Percentiles rank a stretch among this genome's conserved stretches.
phyloP scores from a whole-genome alignment of 2,888 invertebrate genomes.

The Eilema sororculum region DNA sequence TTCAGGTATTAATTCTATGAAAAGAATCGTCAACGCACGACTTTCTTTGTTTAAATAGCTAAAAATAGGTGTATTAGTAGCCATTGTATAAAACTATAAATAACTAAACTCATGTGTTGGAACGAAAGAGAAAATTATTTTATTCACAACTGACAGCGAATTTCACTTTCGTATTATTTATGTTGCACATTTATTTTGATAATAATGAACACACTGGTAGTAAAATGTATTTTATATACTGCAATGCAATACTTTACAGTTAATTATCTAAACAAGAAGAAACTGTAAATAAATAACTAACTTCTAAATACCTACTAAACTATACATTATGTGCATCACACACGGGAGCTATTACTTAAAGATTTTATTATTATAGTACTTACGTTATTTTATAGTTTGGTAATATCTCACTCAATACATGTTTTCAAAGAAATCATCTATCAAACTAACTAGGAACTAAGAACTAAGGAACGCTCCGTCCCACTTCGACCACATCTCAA shows the following conservation, averaged over 20 bases:
- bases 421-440: no score
- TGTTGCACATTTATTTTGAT: slow-evolving; percentile 1
- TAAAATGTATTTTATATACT: slow-evolving; percentile 1
- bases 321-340: background rate
- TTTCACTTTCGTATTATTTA: slow-evolving; percentile 21
- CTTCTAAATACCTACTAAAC: background rate
- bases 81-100: slow-evolving; percentile 1
- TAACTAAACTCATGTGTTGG: slow-evolving; percentile 2
- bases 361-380: no score
- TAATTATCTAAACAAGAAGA: background rate
- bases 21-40: background rate
- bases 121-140: slow-evolving; percentile 25
- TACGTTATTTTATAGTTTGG: no score
- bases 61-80: background rate
- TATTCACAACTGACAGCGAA: slow-evolving; percentile 32
- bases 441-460: no score
- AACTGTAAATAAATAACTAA: no score
- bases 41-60: slow-evolving; percentile 2
- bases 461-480: no score
- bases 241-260: slow-evolving; percentile 1
- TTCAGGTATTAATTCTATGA: background rate
- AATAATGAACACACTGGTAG: slow-evolving; percentile 5
- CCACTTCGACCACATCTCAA: no score
- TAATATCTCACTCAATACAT: no score
- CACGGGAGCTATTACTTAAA: background rate